Conservation (phyloP, 2,797 vertebrate genomes). For the Eidolon dupreanum region DNA sequence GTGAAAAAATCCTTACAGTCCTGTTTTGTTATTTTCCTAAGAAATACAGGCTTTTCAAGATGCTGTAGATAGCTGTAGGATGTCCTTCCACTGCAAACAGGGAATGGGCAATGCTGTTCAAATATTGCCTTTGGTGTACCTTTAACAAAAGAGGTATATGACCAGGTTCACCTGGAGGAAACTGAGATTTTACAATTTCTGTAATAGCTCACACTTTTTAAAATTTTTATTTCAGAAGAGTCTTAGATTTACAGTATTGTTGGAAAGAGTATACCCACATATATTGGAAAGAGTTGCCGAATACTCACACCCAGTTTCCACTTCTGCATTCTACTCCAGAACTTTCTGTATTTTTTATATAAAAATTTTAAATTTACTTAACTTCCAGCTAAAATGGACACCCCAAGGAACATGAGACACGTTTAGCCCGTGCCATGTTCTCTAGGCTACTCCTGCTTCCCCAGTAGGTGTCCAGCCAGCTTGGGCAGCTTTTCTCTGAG, state of each 20-base stretch:
- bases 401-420: neutral
- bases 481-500: neutral
- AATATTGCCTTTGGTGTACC: neutral
- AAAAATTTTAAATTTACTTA: neutral
- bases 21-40: neutral
- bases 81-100: neutral
- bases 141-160: neutral
- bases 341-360: neutral
- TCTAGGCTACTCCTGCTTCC: neutral
- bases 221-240: neutral
- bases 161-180: neutral
- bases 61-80: rapidly evolving
- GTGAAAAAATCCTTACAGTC: neutral
- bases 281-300: neutral
- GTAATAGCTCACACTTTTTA: neutral
- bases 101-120: neutral
- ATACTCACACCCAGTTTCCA: neutral
- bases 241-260: neutral
- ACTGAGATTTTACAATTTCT: neutral
- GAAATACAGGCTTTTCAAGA: neutral
- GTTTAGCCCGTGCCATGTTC: neutral
- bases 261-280: neutral
- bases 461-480: neutral
- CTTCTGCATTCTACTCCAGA: neutral
- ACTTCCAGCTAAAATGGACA: neutral